Base-by-base conservation (phyloP, 2,797 vertebrate genomes). In the Hoplostethus atlanticus region DNA sequence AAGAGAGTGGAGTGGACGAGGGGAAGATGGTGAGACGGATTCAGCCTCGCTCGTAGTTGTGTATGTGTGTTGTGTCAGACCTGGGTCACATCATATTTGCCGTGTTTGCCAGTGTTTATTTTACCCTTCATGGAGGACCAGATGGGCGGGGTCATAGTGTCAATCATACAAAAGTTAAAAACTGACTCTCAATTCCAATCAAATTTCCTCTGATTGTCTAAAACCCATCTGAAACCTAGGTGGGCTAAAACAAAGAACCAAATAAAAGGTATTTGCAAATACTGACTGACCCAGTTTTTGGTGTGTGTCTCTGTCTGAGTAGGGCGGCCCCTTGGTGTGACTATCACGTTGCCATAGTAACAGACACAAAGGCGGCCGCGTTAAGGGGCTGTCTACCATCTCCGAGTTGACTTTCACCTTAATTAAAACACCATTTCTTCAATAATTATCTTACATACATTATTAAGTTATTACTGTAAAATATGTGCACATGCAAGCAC, bases 341-440 rank as follows among this genome's bases (percentile, higher is more conserved):
- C 53, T 68, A 25, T 46, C 21, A 36, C 10, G 79, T 85, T 79
- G 58, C 79, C 82, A 76, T 81, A 73, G 85, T 31, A 75, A 86
- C 84, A 68, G 60, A 71, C 21, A 17, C 38, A 16, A 31, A 77
- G 59, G 59, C 46, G 30, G 51, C 63, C 36, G 31, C 47, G 53
- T 60, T 51, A 64, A 36, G 48, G 50, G 55, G 34, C 16, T 30
- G 5, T 72, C 44, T 34, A 2, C 36, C 21, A 28, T 67, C 59
- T 66, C 34, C 10, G 31, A 17, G 2, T 17, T 68, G 63, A 46
- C 54, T 66, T 64, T 64, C 38, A 16, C 30, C 48, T 17, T 44
- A 15, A 70, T 34, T 54, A 47, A 63, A 64, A 53, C 25, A 44
- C 44, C 3, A 44, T 11, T 76, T 59, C 56, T 64, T 11, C 44